Evolutionary conservation across 2,113 vertebrate species (phyloP).

Genomic region (Bufo bufo): DNA sequence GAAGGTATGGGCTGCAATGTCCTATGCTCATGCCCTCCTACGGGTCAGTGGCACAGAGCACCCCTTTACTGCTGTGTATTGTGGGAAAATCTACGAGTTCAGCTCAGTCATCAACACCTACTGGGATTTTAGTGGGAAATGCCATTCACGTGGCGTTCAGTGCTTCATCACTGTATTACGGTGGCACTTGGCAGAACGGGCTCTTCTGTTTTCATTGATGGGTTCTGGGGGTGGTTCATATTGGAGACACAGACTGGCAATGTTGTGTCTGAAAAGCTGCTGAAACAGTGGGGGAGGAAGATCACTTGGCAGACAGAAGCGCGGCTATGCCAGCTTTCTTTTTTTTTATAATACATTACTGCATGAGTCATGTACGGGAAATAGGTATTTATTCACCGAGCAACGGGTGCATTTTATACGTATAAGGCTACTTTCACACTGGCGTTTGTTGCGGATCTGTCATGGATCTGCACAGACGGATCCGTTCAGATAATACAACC

Average conservation of each 20-base stretch:
- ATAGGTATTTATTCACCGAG: neutral
- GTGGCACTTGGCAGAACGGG: neutral
- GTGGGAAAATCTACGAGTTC: too few relatives aligned
- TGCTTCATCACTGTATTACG: neutral
- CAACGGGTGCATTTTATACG: neutral
- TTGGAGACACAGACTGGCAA: constrained; percentile 24
- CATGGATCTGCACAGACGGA: too few relatives aligned
- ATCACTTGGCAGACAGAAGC: constrained; percentile 13
- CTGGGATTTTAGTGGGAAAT: too few relatives aligned
- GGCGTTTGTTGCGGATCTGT: neutral
- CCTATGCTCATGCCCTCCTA: too few relatives aligned
- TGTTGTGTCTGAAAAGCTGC: constrained; percentile 41
- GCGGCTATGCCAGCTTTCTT: constrained; percentile 21
- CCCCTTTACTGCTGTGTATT: too few relatives aligned
- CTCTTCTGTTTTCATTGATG: constrained; percentile 8
- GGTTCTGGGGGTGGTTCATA: constrained; percentile 11
- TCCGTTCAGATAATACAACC: too few relatives aligned
- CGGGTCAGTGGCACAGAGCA: too few relatives aligned
- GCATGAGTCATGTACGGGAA: neutral
- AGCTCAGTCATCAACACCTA: too few relatives aligned
- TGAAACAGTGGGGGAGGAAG: neutral
- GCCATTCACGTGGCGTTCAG: neutral
- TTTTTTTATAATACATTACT: neutral
- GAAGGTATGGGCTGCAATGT: too few relatives aligned
- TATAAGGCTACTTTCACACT: neutral